A percentile compares a stretch with the other conserved stretches of the same genome.
Evolutionary conservation across 2,113 vertebrate species (phyloP).

Genomic region (Trachemys scripta): DNA sequence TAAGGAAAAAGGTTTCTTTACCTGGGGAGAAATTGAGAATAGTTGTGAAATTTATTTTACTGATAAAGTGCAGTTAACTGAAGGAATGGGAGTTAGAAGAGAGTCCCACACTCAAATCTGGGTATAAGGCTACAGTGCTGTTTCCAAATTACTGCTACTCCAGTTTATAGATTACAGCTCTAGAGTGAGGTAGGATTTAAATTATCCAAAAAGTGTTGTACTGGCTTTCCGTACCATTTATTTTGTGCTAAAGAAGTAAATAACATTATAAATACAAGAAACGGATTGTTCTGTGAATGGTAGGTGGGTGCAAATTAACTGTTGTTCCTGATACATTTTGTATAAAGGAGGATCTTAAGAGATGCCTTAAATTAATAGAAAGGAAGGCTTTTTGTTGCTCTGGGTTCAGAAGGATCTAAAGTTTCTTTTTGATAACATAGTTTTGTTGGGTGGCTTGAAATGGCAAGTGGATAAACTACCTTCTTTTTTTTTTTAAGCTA

Average conservation of each 20-base stretch:
- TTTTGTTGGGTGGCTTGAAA: conserved; percentile 13
- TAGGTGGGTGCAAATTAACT: not conserved
- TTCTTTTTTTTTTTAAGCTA: conserved; percentile 81
- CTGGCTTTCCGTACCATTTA: not conserved
- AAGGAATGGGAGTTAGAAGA: not conserved
- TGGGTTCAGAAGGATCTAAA: not conserved
- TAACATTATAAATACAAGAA: not conserved
- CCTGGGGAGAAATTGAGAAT: not conserved
- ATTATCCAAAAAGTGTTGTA: not conserved
- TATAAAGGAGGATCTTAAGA: not conserved
- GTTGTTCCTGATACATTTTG: not conserved
- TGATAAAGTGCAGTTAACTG: not conserved
- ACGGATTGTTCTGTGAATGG: not conserved
- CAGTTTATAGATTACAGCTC: too few species aligned
- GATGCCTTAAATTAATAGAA: not conserved
- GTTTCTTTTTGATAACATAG: not conserved
- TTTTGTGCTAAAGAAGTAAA: not conserved
- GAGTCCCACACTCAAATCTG: too few species aligned
- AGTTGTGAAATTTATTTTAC: not conserved
- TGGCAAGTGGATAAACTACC: not conserved
- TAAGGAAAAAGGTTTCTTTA: not conserved
- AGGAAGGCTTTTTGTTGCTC: not conserved
- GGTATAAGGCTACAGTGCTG: too few species aligned
- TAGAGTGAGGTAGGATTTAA: too few species aligned
- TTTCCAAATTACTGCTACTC: too few species aligned